A percentile compares a stretch with the other conserved stretches of the same genome.
phyloP scores from a whole-genome alignment of 2,888 invertebrate species.

The Trissonchulus latispiculum region DNA sequence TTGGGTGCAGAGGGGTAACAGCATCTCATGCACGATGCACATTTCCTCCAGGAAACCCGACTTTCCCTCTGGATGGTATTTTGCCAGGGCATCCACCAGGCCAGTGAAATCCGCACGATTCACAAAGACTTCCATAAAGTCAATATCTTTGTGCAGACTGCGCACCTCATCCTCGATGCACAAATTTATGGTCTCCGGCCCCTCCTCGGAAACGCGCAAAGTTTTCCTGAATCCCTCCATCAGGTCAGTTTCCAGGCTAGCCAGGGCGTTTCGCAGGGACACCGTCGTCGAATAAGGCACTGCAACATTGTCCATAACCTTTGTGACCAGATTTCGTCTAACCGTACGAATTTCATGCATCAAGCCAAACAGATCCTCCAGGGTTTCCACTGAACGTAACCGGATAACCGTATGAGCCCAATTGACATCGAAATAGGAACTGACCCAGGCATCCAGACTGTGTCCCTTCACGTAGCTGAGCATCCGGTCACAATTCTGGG shows the following conservation, averaged over 20 bases:
- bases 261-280: background rate
- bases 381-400: background rate
- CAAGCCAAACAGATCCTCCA: background rate
- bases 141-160: background rate
- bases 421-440: background rate
- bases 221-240: background rate
- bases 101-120: background rate
- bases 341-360: background rate
- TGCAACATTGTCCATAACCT: background rate
- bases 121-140: background rate
- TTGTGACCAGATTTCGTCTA: background rate
- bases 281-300: background rate
- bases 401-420: conserved; percentile 16
- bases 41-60: background rate
- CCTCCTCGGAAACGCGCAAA: background rate
- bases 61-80: background rate
- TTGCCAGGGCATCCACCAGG: background rate
- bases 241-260: background rate
- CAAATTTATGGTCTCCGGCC: conserved; percentile 4
- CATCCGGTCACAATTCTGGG: conserved; percentile 22
- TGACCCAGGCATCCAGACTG: conserved; percentile 17
- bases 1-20: background rate
- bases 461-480: conserved; percentile 21
- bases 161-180: conserved; percentile 4
- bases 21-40: background rate